Evolutionary conservation across 2,797 vertebrate species (phyloP).

Genomic region (Molossus molossus): DNA sequence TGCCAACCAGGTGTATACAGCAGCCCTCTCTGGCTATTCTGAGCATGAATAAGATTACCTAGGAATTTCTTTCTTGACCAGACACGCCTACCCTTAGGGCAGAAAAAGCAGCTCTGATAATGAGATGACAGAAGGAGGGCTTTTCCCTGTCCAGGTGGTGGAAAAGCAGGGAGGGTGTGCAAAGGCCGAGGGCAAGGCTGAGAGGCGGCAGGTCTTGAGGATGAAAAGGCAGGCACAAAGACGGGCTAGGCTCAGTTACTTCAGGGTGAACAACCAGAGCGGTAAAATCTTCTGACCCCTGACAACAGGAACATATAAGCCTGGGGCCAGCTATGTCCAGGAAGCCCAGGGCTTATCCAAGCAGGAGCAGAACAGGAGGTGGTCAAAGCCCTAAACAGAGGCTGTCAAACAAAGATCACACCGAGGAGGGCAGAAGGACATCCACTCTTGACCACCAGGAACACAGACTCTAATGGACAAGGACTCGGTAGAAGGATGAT

Average conservation of each 20-base stretch:
- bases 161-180: background rate
- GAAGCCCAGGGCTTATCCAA: background rate
- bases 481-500: background rate
- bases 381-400: background rate
- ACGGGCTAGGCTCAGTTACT: background rate
- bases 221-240: background rate
- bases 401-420: background rate
- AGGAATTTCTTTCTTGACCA: constrained; percentile 56
- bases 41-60: constrained; percentile 46
- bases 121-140: constrained; percentile 1
- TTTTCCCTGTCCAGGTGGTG: background rate
- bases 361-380: background rate
- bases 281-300: background rate
- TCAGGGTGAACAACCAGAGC: background rate
- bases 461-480: background rate
- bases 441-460: background rate
- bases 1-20: background rate
- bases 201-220: background rate
- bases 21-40: constrained; percentile 29
- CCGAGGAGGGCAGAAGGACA: background rate
- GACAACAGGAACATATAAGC: background rate
- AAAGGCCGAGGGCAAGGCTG: background rate
- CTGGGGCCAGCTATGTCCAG: background rate
- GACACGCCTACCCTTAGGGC: constrained; percentile 1
- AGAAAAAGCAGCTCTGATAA: constrained; percentile 45